Percentiles rank a stretch among this genome's conserved stretches.
phyloP scores from a whole-genome alignment of 2,113 vertebrate genomes.

The Solea solea region DNA sequence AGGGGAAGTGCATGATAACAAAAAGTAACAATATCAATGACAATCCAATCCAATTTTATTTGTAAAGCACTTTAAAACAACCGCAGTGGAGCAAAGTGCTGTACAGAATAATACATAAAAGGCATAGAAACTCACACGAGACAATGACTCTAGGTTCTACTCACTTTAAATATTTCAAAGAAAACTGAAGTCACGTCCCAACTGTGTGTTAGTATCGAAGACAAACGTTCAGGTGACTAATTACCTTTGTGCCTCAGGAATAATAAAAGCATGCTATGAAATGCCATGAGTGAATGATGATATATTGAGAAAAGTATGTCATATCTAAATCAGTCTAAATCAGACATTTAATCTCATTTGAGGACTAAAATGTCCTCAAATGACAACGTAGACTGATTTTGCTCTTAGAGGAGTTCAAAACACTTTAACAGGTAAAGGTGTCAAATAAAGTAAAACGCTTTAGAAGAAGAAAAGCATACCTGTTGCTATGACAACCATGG shows the following conservation, averaged over 20 bases:
- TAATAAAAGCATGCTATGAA: too few species aligned
- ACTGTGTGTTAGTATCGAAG: not conserved
- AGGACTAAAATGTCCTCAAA: not conserved
- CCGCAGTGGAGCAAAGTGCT: too few species aligned
- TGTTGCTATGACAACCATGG: conserved; percentile 61
- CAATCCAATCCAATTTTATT: too few species aligned
- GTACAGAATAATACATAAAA: too few species aligned
- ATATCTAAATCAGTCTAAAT: not conserved
- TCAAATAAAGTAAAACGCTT: conserved; percentile 8
- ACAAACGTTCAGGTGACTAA: not conserved
- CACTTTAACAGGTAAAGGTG: conserved; percentile 14
- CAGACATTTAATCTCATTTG: too few species aligned
- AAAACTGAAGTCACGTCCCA: not conserved
- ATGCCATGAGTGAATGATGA: not conserved
- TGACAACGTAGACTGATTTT: conserved; percentile 16
- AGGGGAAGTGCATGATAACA: not conserved
- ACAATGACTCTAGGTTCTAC: conserved; percentile 1
- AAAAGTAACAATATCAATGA: not conserved
- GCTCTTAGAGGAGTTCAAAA: conserved; percentile 17
- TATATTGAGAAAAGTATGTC: not conserved
- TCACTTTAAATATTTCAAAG: not conserved
- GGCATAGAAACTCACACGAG: too few species aligned
- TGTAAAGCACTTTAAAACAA: too few species aligned
- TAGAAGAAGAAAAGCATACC: conserved; percentile 18
- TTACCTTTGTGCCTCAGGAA: not conserved